phyloP scores from a whole-genome alignment of 2,888 invertebrate species.

The Oscheius sp. region DNA sequence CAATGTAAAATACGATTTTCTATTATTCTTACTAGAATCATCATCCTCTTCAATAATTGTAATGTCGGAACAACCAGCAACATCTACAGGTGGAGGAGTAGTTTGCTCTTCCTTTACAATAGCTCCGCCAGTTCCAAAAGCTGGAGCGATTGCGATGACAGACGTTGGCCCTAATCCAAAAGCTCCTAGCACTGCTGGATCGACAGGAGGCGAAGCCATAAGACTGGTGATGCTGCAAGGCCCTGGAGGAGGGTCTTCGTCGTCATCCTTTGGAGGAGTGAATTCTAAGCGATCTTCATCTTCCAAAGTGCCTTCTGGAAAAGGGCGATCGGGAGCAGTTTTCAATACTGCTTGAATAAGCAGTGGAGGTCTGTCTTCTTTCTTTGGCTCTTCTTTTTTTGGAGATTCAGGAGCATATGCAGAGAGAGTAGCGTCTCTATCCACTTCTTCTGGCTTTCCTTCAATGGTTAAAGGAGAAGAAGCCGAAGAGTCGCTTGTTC shows the following conservation, averaged over 20 bases:
- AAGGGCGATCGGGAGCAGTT: too few species aligned
- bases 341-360: too few species aligned
- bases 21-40: slow-evolving; percentile 9
- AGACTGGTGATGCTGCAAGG: too few species aligned
- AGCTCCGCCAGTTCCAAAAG: not conserved
- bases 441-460: not conserved
- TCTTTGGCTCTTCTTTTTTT: not conserved
- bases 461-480: not conserved
- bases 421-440: slow-evolving; percentile 6
- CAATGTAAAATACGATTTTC: not conserved
- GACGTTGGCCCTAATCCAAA: too few species aligned
- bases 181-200: too few species aligned
- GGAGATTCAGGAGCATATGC: slow-evolving; percentile 13
- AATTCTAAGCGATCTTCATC: too few species aligned
- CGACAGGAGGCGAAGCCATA: too few species aligned
- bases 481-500: not conserved
- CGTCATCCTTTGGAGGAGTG: slow-evolving; percentile 3
- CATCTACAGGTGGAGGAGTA: not conserved
- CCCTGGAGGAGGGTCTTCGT: not conserved
- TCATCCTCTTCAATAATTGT: slow-evolving; percentile 10
- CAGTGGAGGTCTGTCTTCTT: too few species aligned
- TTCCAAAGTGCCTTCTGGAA: not conserved
- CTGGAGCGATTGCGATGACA: slow-evolving; percentile 12
- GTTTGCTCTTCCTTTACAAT: not conserved
- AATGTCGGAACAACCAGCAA: not conserved